A percentile compares a stretch with the other conserved stretches of the same genome.
Evolutionary conservation across 2,888 invertebrate genomes (phyloP).

Genomic region (Andrena haemorrhoa): DNA sequence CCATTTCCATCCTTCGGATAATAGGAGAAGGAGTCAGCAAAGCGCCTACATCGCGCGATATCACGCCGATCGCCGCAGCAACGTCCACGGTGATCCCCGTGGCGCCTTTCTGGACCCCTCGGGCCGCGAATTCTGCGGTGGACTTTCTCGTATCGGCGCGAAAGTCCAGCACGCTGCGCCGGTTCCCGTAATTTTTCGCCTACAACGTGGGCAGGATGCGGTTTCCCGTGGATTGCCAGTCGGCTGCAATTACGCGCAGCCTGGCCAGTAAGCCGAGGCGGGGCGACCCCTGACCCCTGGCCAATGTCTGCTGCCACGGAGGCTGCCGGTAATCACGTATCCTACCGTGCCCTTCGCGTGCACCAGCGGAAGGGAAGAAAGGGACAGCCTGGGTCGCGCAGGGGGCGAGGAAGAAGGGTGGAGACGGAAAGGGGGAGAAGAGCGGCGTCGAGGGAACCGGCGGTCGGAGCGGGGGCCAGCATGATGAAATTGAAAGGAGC

Average conservation of each 20-base stretch:
- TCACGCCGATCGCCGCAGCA: slow-evolving; percentile 43
- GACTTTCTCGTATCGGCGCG: slow-evolving; percentile 59
- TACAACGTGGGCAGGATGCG: slow-evolving; percentile 67
- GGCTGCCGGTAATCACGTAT: slow-evolving; percentile 83
- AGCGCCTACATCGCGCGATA: neutral
- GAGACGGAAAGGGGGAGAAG: neutral
- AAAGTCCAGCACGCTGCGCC: slow-evolving; percentile 50
- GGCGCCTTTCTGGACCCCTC: slow-evolving; percentile 2
- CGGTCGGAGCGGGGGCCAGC: neutral
- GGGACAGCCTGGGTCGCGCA: neutral
- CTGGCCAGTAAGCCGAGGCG: slow-evolving; percentile 82
- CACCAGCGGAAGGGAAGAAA: slow-evolving; percentile 49
- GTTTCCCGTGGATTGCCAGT: slow-evolving; percentile 79
- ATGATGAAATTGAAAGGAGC: slow-evolving; percentile 21
- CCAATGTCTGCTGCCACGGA: slow-evolving; percentile 79
- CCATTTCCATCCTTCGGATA: no score
- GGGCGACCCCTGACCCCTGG: slow-evolving; percentile 82
- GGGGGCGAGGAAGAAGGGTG: neutral
- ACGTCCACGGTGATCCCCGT: slow-evolving; percentile 45
- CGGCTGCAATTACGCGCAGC: slow-evolving; percentile 82
- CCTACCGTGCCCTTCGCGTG: slow-evolving; percentile 78
- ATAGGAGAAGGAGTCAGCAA: neutral
- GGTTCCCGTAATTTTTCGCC: slow-evolving; percentile 73
- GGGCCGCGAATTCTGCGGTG: slow-evolving; percentile 20
- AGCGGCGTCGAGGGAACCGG: neutral